Evolutionary conservation across 2,888 invertebrate genomes (phyloP), one percentile per base, ranked within the genome.

Genomic region (Volucella bombylans): DNA sequence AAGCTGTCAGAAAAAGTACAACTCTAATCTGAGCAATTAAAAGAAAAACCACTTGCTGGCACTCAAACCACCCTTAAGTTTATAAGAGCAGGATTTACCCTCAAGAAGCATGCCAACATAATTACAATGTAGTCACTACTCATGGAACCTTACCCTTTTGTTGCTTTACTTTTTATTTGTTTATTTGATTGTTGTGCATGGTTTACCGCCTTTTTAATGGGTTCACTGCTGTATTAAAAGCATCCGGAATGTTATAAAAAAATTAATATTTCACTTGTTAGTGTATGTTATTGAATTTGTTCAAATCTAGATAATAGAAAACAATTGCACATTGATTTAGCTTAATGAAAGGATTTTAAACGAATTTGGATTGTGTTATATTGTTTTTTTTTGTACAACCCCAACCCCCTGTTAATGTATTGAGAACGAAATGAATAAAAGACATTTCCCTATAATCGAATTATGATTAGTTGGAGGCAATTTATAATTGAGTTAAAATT

Each of bases 401-500:
- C 8, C 15, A 23, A 55, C 1, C 8, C 31, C 18, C n/a, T 64
- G 38, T 54, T 68, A 62, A 71, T 64, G 69, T 50, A 23, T 47
- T 71, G 18, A 12, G 39, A 43, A 55, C 23, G 41, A 31, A 31
- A 31, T 31, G 31, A 31, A 31, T 31, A 31, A 68, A 77, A 49
- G 43, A 59, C 49, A 59, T 38, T 61, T 68, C 45, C 43, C 6
- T 31, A 49, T 71, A 49, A 64, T 57, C 43, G 50, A 45, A 78
- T 57, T 15, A 57, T 43, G 47, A 64, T 74, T 41, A 61, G 59
- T 23, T 64, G 41, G 4, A 64, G 52, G 69, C 54, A 39, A 85
- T 81, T 71, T 72, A 39, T 85, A 85, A 85, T 85, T 81, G 61
- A 77, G 43, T 73, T 69, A 14, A 52, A 78, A 68, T 79, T 73